A percentile compares a stretch with the other conserved stretches of the same genome.
phyloP scores from a whole-genome alignment of 53 echinoderm and acorn worm genomes.

The Crossaster papposus region DNA sequence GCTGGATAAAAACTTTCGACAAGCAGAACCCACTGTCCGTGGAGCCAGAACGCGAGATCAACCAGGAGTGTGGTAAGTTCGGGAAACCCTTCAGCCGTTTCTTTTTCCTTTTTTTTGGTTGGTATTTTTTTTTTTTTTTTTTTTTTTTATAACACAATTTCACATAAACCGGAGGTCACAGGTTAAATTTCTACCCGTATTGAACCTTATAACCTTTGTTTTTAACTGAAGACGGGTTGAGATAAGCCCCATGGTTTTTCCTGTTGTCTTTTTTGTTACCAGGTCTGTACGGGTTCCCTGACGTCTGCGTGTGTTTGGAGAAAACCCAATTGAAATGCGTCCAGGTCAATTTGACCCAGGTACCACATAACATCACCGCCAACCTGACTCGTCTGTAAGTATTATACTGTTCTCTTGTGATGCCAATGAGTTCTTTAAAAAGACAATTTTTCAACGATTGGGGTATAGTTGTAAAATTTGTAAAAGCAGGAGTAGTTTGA shows the following conservation, averaged over 20 bases:
- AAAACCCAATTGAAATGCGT: conserved; percentile 34
- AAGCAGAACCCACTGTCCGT: not conserved
- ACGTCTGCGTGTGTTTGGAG: conserved; percentile 46
- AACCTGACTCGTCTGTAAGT: conserved; percentile 57
- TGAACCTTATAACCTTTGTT: too few relatives aligned
- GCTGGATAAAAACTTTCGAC: conserved; percentile 42
- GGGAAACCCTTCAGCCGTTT: not conserved
- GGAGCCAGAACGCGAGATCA: not conserved
- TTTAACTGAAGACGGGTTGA: too few relatives aligned
- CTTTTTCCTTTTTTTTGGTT: too few relatives aligned
- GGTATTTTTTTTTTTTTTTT: too few relatives aligned
- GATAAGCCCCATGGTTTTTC: too few relatives aligned
- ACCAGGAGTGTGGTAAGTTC: conserved; percentile 32
- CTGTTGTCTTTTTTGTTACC: not conserved
- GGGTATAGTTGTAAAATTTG: too few relatives aligned
- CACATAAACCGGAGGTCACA: too few relatives aligned
- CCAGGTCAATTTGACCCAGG: conserved; percentile 33
- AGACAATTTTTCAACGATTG: too few relatives aligned
- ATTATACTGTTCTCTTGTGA: not conserved
- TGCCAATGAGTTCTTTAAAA: not conserved
- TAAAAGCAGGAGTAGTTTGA: too few relatives aligned
- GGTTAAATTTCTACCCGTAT: too few relatives aligned
- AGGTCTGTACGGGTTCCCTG: conserved; percentile 32
- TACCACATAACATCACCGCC: conserved; percentile 23
- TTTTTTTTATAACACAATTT: too few relatives aligned